Conservation (phyloP, 2,797 vertebrate genomes). For the Cynodonichthys magdalenae region DNA sequence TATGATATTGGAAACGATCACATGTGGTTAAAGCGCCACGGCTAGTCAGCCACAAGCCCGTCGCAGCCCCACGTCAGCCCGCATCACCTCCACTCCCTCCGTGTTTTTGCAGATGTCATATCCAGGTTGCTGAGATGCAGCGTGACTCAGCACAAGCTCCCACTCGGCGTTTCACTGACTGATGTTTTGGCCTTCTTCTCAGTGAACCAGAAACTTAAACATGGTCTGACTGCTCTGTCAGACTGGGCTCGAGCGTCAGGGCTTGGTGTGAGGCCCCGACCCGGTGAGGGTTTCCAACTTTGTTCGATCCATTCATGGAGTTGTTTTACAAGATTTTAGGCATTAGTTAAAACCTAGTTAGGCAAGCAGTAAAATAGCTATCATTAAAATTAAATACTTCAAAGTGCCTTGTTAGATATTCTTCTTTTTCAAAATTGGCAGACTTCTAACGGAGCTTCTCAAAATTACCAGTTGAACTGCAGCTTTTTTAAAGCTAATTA, state of each 20-base stretch:
- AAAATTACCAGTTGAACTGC: background rate
- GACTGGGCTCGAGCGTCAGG: slow-evolving; percentile 28
- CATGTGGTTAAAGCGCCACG: slow-evolving; percentile 42
- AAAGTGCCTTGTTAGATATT: background rate
- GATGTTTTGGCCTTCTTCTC: slow-evolving; percentile 36
- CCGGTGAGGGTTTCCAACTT: slow-evolving; percentile 8
- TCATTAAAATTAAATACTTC: background rate
- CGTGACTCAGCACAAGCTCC: slow-evolving; percentile 59
- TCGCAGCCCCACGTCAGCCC: slow-evolving; percentile 38
- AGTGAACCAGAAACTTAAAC: slow-evolving; percentile 41
- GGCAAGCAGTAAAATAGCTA: background rate
- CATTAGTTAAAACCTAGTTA: background rate
- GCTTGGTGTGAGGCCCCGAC: slow-evolving; percentile 18
- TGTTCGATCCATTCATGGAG: background rate
- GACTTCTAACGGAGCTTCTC: background rate
- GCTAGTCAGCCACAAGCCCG: slow-evolving; percentile 45
- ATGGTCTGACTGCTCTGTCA: slow-evolving; percentile 26
- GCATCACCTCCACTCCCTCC: slow-evolving; percentile 35
- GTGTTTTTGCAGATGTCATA: slow-evolving; percentile 54
- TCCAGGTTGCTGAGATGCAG: slow-evolving; percentile 46
- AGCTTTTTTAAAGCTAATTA: background rate
- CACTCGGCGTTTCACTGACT: slow-evolving; percentile 44
- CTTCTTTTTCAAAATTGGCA: background rate
- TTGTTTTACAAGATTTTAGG: background rate
- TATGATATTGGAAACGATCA: slow-evolving; percentile 47